phyloP scores from a whole-genome alignment of 1,140 invertebrate species.

The Pantala flavescens region DNA sequence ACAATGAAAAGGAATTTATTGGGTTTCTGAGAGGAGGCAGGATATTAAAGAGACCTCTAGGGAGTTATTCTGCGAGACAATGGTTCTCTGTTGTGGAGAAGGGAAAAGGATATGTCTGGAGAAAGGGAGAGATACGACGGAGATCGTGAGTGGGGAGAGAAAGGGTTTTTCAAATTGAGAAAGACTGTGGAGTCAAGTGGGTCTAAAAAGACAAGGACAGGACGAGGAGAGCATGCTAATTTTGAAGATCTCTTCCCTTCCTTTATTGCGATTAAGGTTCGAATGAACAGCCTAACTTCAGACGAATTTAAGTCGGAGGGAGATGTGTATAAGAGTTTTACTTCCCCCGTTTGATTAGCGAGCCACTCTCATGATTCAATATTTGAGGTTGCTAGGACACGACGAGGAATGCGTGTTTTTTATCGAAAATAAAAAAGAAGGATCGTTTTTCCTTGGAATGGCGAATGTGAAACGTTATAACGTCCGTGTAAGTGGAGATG shows the following conservation, averaged over 20 bases:
- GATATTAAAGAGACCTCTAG: not conserved
- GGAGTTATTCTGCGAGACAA: not conserved
- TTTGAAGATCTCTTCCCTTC: not conserved
- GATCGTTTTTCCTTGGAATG: no score
- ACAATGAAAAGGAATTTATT: conserved; percentile 9
- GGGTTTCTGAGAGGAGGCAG: not conserved
- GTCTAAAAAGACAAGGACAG: not conserved
- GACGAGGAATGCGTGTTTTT: no score
- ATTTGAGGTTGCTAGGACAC: no score
- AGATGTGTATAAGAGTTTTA: no score
- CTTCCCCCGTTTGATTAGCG: no score
- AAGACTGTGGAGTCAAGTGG: not conserved
- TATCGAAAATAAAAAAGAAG: no score
- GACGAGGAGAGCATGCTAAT: not conserved
- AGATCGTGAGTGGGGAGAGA: not conserved
- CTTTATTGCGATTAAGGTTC: not conserved
- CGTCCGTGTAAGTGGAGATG: no score
- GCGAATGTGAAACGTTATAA: no score
- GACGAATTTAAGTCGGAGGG: no score
- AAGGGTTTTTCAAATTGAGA: not conserved
- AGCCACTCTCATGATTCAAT: no score
- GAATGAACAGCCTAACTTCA: no score
- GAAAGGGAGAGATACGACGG: not conserved
- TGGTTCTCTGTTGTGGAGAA: not conserved
- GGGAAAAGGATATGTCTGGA: not conserved